Evolutionary conservation across 2,797 vertebrate genomes (phyloP), one percentile per base, ranked within the genome.

Genomic region (Hydrocynus forskahlii): DNA sequence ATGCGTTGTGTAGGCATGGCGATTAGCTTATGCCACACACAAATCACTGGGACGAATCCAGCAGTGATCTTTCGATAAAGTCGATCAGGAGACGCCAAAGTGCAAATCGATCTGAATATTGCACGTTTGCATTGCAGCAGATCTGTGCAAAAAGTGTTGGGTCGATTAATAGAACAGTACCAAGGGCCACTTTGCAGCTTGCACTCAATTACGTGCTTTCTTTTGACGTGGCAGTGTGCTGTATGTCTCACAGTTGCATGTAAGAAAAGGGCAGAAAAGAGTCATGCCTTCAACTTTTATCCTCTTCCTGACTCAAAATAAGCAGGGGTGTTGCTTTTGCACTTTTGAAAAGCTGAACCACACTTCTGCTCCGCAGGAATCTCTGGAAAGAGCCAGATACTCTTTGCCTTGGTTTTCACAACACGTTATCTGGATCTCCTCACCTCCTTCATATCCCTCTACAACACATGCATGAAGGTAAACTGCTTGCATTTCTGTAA

Each of bases 401-500:
- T 99, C 68, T 99, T 99, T 94, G 97, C 97, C 86, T 89, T 99
- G 83, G 97, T 99, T 88, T 99, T 99, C 90, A 98, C 97, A 83
- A 97, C 98, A 45, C 96, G 98, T 67, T 99, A 99, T 92, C 90
- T 99, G 96, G 98, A 99, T 91, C 95, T 99, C 89, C 95, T 99
- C 89, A 96, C 95, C 85, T 95, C 97, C 74, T 99, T 98, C 92
- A 97, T 99, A 94, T 99, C 98, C 77, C 90, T 99, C 77, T 99
- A 99, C 91, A 99, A 99, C 92, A 97, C 96, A 43, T 90, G 85
- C 93, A 99, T 99, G 98, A 99, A 99, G 97, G 98, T 99, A 94
- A 66, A 66, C 3, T 4, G 7, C 23, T 7, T 50, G 5, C 1
- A 19, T 14, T 17, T 19, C 54, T 54, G 54, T 8, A 25, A 13